A percentile compares a stretch with the other conserved stretches of the same genome.
Conservation (phyloP, 2,797 vertebrate species). For the Acrossocheilus wenchowensis region DNA sequence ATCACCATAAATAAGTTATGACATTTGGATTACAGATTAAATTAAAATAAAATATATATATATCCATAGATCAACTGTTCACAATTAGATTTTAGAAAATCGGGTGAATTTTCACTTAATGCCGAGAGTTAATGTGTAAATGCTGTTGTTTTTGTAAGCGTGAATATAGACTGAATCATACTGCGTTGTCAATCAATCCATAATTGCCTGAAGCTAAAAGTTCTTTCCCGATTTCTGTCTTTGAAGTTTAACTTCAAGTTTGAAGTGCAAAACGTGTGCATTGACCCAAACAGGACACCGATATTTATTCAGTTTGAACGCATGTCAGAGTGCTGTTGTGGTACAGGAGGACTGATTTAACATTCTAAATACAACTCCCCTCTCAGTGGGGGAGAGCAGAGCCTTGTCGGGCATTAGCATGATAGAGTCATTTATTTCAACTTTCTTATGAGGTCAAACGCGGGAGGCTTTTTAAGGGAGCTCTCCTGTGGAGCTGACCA, state of each 20-base stretch:
- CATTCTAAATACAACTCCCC: constrained; percentile 55
- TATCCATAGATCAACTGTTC: background rate
- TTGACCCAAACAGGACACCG: constrained; percentile 46
- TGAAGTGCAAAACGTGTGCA: constrained; percentile 35
- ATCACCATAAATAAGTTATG: background rate
- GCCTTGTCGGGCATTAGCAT: constrained; percentile 62
- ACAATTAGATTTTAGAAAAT: background rate
- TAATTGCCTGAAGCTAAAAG: constrained; percentile 13
- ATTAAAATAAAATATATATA: too few relatives aligned
- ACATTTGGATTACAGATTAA: background rate
- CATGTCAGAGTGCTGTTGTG: constrained; percentile 47
- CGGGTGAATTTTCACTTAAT: background rate
- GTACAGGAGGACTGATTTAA: constrained; percentile 49
- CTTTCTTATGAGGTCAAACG: constrained; percentile 65
- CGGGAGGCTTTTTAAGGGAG: constrained; percentile 55
- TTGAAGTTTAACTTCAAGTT: constrained; percentile 13
- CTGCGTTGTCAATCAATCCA: constrained; percentile 4
- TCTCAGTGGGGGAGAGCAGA: constrained; percentile 42
- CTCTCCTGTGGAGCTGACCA: constrained; percentile 55
- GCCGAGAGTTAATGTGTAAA: background rate
- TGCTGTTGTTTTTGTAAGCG: constrained; percentile 10
- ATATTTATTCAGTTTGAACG: constrained; percentile 48
- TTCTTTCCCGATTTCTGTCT: constrained; percentile 21
- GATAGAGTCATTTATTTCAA: constrained; percentile 66
- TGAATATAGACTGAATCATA: constrained; percentile 4